A percentile compares a stretch with the other conserved stretches of the same genome.
These are phyloP conservation scores for Eptesicus fuscus DNA, from an alignment of 2,113 vertebrate genomes.

Conservation along the genomic window DNA sequence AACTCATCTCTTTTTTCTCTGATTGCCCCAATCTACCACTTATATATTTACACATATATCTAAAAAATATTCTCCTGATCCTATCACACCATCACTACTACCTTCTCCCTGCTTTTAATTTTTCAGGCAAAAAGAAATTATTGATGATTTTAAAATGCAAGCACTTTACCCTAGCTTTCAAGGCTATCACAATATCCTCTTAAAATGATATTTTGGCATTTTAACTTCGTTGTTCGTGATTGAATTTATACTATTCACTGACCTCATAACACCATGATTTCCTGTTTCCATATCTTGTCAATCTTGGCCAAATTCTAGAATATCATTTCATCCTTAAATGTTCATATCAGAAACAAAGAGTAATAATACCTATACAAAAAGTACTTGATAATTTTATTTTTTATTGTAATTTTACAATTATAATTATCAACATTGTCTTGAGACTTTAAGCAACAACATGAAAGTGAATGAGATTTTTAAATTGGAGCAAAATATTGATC, in stretches of 20 bases:
- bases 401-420: neutral
- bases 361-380: neutral
- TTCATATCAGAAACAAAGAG: neutral
- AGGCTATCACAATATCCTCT: neutral
- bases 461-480: neutral
- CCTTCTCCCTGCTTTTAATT: neutral
- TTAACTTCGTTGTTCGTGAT: neutral
- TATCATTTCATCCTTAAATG: neutral
- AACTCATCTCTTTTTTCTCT: neutral
- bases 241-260: neutral
- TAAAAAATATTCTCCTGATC: neutral
- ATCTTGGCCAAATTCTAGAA: neutral
- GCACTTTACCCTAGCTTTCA: neutral
- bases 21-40: neutral
- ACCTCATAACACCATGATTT: neutral
- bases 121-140: constrained; percentile 23
- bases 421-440: neutral
- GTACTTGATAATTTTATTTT: neutral
- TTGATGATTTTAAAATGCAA: constrained; percentile 15
- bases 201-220: neutral
- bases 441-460: neutral
- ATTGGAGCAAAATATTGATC: neutral
- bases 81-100: neutral
- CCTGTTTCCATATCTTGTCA: neutral
- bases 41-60: neutral